phyloP scores from a whole-genome alignment of 2,888 invertebrate species.

The Heteropelma amictum region DNA sequence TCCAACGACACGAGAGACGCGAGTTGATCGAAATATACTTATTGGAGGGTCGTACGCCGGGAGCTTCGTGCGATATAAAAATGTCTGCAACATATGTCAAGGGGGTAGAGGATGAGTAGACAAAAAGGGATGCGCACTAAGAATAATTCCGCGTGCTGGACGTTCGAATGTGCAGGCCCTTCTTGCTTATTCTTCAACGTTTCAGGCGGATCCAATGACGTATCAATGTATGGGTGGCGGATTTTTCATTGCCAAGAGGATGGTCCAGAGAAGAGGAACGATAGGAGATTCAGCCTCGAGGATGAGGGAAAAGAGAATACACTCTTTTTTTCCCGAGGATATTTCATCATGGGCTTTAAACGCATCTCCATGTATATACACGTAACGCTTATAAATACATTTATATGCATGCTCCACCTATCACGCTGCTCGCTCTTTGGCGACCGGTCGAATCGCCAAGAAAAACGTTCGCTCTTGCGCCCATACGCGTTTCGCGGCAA shows the following conservation, averaged over 20 bases:
- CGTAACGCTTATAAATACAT: slow-evolving; percentile 44
- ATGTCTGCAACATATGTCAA: too few species aligned
- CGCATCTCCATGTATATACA: too few species aligned
- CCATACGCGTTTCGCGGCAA: slow-evolving; percentile 20
- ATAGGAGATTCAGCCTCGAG: slow-evolving; percentile 25
- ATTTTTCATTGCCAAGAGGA: slow-evolving; percentile 21
- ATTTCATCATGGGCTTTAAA: slow-evolving; percentile 70
- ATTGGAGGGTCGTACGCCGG: too few species aligned
- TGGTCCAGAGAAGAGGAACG: slow-evolving; percentile 17
- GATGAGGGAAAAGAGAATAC: slow-evolving; percentile 28
- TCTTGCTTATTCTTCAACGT: neutral
- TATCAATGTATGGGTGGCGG: neutral
- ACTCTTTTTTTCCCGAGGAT: slow-evolving; percentile 55
- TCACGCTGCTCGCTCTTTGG: slow-evolving; percentile 54
- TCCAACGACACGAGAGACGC: too few species aligned
- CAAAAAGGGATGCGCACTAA: neutral
- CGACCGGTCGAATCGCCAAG: slow-evolving; percentile 58
- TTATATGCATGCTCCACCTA: slow-evolving; percentile 65
- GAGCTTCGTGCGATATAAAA: too few species aligned
- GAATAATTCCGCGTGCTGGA: neutral
- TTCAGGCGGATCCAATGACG: neutral
- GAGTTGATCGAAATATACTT: too few species aligned
- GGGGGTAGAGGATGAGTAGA: too few species aligned
- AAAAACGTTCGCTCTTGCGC: slow-evolving; percentile 58
- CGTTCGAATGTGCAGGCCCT: neutral